Base-by-base conservation (phyloP, 2,797 vertebrate species). In the Clarias fuscus region DNA sequence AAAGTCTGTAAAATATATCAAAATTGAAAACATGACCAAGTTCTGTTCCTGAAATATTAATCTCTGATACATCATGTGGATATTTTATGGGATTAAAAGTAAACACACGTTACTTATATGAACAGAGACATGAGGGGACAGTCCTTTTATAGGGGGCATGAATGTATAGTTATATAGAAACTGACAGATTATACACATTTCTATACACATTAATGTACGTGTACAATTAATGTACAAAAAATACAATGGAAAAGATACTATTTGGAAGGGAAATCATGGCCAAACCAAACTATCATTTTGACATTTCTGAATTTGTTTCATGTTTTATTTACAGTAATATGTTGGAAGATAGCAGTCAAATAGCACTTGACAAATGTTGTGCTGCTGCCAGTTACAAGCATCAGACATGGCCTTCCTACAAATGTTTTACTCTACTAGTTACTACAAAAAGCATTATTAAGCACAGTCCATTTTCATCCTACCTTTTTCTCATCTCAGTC, bases 391-490 rank as follows among this genome's bases (percentile, higher is more conserved):
- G 48, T 76, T 7, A 84, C n/a, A 84, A 18, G n/a, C 17, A 20
- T 65, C 40, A 33, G 59, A 33, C 72, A 65, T 10, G 27, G 61
- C 22, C 76, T 85, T 37, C 7, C 86, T 90, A 92, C 22, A 48
- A 73, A 22, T n/a, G 15, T 13, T 48, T 72, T 24, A 43, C 40
- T 72, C 10, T 40, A 13, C 20, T 70, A 18, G 17, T 18, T 33
- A 70, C 33, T 37, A 70, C 20, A 72, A n/a, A 73, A 22, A 43
- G 85, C 91, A 92, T 93, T 92, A 93, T 93, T 94, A 90, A 91
- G 62, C 78, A 88, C 88, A 82, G 90, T 88, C 90, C 90, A 93
- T 94, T 94, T 92, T 89, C 90, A 89, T 87, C 87, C 89, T 84
- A 70, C 62, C 37, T 64, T 48, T 20, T 62, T 62, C 68, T 61